phyloP scores from a whole-genome alignment of 2,797 vertebrate species.

The Cirrhinus molitorella region DNA sequence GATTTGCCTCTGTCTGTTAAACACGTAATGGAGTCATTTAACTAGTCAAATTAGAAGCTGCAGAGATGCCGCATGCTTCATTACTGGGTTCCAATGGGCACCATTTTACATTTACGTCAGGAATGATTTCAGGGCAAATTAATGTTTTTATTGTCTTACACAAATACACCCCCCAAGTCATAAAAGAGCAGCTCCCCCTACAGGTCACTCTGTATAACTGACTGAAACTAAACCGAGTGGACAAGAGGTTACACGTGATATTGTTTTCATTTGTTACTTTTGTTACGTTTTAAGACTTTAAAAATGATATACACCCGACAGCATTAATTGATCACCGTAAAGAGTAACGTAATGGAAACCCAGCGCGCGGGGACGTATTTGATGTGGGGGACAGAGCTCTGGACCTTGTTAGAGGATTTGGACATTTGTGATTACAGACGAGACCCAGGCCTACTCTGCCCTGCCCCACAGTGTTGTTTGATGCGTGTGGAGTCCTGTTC shows the following conservation, averaged over 20 bases:
- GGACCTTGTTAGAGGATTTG: conserved; percentile 72
- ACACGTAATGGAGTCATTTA: conserved; percentile 99
- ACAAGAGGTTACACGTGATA: background rate
- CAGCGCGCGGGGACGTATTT: conserved; percentile 18
- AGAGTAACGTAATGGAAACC: conserved; percentile 27
- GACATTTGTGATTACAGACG: conserved; percentile 77
- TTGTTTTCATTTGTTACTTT: background rate
- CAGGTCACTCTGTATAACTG: conserved; percentile 72
- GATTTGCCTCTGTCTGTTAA: conserved; percentile 99
- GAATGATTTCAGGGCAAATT: conserved; percentile 99
- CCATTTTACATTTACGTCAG: conserved; percentile 99
- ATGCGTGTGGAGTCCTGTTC: conserved; percentile 60
- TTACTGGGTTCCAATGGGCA: conserved; percentile 99
- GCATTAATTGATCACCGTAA: background rate
- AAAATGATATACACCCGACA: background rate
- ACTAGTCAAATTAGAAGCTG: conserved; percentile 99
- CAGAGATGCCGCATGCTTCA: conserved; percentile 99
- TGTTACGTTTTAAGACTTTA: background rate
- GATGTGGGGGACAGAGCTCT: conserved; percentile 64
- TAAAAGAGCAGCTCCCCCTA: conserved; percentile 93
- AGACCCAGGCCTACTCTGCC: conserved; percentile 71
- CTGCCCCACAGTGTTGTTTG: conserved; percentile 53
- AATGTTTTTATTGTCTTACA: conserved; percentile 97
- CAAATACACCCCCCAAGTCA: conserved; percentile 76
- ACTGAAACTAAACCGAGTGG: conserved; percentile 14